Percentiles rank a stretch among this genome's conserved stretches.
These are phyloP conservation scores for Oophaga sylvatica DNA, from an alignment of 2,797 vertebrate species.

Conservation along the genomic window DNA sequence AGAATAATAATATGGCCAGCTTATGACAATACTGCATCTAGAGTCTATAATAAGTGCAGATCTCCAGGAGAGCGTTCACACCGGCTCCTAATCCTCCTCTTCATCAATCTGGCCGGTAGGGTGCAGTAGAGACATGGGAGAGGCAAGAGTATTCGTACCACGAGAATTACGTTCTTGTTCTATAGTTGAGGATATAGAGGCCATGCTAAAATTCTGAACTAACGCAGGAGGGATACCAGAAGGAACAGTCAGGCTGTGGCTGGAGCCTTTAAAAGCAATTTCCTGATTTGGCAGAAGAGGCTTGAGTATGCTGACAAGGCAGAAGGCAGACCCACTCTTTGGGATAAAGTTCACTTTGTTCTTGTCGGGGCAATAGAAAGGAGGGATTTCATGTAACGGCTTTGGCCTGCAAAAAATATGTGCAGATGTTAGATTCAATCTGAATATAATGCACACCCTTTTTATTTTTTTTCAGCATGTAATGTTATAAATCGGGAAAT, in stretches of 20 bases:
- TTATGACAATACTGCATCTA: slow-evolving; percentile 59
- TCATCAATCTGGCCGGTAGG: slow-evolving; percentile 84
- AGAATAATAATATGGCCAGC: slow-evolving; percentile 52
- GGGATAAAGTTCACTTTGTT: slow-evolving; percentile 99
- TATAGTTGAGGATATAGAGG: slow-evolving; percentile 75
- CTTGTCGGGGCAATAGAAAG: slow-evolving; percentile 96
- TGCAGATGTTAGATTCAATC: background rate
- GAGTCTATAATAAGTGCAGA: slow-evolving; percentile 57
- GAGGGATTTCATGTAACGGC: slow-evolving; percentile 91
- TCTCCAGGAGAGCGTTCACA: slow-evolving; percentile 46
- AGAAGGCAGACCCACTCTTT: slow-evolving; percentile 98
- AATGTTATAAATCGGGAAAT: no score
- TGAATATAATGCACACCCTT: background rate
- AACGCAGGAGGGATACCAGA: slow-evolving; percentile 79
- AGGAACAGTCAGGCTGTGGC: slow-evolving; percentile 89
- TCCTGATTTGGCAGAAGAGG: slow-evolving; percentile 92
- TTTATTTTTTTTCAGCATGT: no score
- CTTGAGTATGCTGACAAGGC: slow-evolving; percentile 98
- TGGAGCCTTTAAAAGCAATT: slow-evolving; percentile 86
- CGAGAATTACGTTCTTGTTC: slow-evolving; percentile 83
- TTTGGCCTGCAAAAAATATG: slow-evolving; percentile 79
- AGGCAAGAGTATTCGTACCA: slow-evolving; percentile 81
- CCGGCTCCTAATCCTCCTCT: slow-evolving; percentile 83
- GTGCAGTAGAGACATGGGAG: slow-evolving; percentile 83
- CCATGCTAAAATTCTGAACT: slow-evolving; percentile 77